Evolutionary conservation across 2,888 invertebrate species (phyloP).

Genomic region (Chrysomela aeneicollis): DNA sequence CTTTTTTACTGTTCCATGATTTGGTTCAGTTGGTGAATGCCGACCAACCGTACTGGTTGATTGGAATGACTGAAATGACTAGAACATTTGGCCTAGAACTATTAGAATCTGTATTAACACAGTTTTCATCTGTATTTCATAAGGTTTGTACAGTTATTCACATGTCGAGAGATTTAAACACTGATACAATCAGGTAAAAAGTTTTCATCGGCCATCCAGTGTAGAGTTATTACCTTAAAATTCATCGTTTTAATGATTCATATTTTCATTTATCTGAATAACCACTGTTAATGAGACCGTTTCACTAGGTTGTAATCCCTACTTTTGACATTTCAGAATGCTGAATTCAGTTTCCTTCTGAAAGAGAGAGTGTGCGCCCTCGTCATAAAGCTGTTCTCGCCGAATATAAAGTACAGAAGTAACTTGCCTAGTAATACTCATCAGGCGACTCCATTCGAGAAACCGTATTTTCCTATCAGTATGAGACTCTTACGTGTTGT

Average conservation of each 20-base stretch:
- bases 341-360: constrained; percentile 91
- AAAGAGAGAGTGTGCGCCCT: constrained; percentile 98
- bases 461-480: constrained; percentile 96
- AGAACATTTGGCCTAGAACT: constrained; percentile 96
- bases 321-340: constrained; percentile 71
- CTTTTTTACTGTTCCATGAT: constrained; percentile 96
- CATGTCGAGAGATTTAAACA: too few species aligned
- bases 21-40: constrained; percentile 96
- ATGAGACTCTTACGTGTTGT: constrained; percentile 94
- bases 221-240: too few species aligned
- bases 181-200: too few species aligned
- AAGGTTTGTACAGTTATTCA: constrained; percentile 76
- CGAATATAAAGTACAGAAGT: constrained; percentile 92
- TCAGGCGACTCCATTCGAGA: constrained; percentile 76
- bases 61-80: constrained; percentile 96
- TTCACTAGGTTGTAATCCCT: not conserved
- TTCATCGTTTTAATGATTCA: too few species aligned
- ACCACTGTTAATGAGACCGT: not conserved
- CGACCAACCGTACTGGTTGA: constrained; percentile 94
- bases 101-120: constrained; percentile 89
- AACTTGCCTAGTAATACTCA: constrained; percentile 66
- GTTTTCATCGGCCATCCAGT: too few species aligned
- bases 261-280: too few species aligned
- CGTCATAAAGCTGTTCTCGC: constrained; percentile 98
- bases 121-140: constrained; percentile 85